Evolutionary conservation across 2,113 vertebrate species (phyloP), one percentile per base, ranked within the genome.

Genomic region (Halcyon senegalensis): DNA sequence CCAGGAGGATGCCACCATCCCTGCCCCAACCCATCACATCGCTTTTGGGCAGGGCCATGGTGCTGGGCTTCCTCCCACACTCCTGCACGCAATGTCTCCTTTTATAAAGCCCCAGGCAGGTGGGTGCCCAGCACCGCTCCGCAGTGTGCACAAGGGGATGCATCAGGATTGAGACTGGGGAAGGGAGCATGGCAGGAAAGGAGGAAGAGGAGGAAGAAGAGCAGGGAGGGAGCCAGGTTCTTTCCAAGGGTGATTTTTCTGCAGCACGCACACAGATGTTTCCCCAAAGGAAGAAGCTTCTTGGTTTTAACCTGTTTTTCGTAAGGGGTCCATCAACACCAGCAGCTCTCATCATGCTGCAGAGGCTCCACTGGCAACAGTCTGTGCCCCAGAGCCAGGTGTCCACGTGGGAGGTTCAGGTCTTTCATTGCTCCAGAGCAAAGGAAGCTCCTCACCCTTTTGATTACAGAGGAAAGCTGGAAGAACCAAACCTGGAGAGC

Each of bases 391-490:
- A 7, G 20, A 20, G 33, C 46, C 75, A 81, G 69, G 44, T 84
- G 74, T 16, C 37, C 2, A 5, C 1, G 72, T 78, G 46, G 93
- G 80, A 89, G 67, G 81, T 41, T 75, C 70, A 17, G 31, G 41
- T 46, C 66, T 78, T 33, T 70, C 50, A 43, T 69, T 63, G n/a
- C 48, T 72, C n/a, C 4, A 1, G 37, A n/a, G 69, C 60, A 84
- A 27, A 92, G 92, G 96, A 92, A 93, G 83, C 51, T 95, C 73
- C 91, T 92, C 80, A 43, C 83, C 86, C 83, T 41, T 62, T 17
- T 96, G 80, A 95, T 94, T 84, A 63, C 68, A 90, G 91, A 83
- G 92, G 7, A 69, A 33, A 90, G 51, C 67, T 39, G 70, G 53
- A 68, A 56, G 66, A 75, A 50, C 44, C 28, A 39, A 80, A 89